Percentiles rank a stretch among this genome's conserved stretches.
Conservation (phyloP, 2,888 invertebrate genomes). For the Leucania comma region DNA sequence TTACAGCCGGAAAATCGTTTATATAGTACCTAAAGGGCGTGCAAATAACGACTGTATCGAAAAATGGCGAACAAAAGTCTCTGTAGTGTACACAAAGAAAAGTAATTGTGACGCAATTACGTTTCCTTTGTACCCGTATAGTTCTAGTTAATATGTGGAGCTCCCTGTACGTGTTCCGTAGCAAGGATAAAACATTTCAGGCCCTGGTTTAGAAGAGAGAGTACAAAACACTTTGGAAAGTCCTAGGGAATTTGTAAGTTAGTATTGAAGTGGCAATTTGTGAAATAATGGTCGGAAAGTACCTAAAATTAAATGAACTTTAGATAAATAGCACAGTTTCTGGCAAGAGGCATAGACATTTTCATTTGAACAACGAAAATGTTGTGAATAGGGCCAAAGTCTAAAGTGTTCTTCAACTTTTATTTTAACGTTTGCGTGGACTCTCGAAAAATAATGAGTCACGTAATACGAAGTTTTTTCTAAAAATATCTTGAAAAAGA, state of each 20-base stretch:
- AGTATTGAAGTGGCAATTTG: constrained; percentile 21
- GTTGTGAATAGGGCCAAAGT: not conserved
- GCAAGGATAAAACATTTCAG: constrained; percentile 18
- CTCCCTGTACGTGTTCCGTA: constrained; percentile 3
- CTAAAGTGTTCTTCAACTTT: not conserved
- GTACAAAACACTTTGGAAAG: constrained; percentile 4
- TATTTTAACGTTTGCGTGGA: not conserved
- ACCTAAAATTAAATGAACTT: constrained; percentile 4
- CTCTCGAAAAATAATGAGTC: too few relatives aligned
- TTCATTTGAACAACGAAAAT: not conserved
- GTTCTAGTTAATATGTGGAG: constrained; percentile 46
- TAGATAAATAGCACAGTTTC: constrained; percentile 10
- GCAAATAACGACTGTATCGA: constrained; percentile 38
- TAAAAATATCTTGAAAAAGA: not conserved
- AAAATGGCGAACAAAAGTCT: constrained; percentile 41
- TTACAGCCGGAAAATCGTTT: constrained; percentile 1
- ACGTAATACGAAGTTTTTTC: not conserved
- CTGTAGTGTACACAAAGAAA: constrained; percentile 40
- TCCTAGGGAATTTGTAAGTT: constrained; percentile 8
- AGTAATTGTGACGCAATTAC: constrained; percentile 52
- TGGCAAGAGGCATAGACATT: not conserved
- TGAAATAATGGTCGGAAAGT: constrained; percentile 10
- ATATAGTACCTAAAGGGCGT: constrained; percentile 4
- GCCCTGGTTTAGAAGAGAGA: constrained; percentile 25
- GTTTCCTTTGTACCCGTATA: constrained; percentile 42